A percentile compares a stretch with the other conserved stretches of the same genome.
phyloP scores from a whole-genome alignment of 2,888 invertebrate species.

The Diadromus collaris region DNA sequence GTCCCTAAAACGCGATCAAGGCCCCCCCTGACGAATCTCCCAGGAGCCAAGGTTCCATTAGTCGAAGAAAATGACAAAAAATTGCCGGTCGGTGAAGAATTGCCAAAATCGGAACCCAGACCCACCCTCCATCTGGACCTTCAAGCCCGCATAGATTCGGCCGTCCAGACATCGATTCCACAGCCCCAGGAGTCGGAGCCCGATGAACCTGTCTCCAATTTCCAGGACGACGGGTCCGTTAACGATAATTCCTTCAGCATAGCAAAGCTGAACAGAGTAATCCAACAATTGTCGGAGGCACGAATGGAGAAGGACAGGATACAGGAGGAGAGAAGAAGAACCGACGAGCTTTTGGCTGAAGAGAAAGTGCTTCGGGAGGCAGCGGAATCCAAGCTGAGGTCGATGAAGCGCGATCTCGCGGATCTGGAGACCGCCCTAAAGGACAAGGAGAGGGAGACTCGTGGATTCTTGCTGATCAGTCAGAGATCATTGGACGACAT shows the following conservation, averaged over 20 bases:
- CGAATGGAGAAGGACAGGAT: constrained; percentile 68
- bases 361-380: constrained; percentile 72
- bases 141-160: constrained; percentile 68
- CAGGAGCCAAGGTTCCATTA: background rate
- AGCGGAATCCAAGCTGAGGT: constrained; percentile 71
- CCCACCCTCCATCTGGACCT: constrained; percentile 73
- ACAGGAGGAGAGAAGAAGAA: constrained; percentile 66
- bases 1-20: constrained; percentile 9
- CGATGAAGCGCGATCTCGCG: constrained; percentile 67
- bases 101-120: constrained; percentile 44
- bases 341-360: constrained; percentile 68
- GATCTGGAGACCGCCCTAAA: constrained; percentile 70
- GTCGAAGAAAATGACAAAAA: background rate
- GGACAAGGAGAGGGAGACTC: constrained; percentile 71
- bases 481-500: constrained; percentile 75
- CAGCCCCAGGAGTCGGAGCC: constrained; percentile 5
- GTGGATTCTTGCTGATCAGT: constrained; percentile 72
- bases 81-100: background rate
- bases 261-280: constrained; percentile 50
- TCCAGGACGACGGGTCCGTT: constrained; percentile 2
- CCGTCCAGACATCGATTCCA: background rate
- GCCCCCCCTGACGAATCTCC: background rate
- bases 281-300: constrained; percentile 64
- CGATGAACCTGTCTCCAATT: constrained; percentile 4
- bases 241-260: constrained; percentile 1